Conservation (phyloP, 2,888 invertebrate genomes). For the Cantharis lateralis region DNA sequence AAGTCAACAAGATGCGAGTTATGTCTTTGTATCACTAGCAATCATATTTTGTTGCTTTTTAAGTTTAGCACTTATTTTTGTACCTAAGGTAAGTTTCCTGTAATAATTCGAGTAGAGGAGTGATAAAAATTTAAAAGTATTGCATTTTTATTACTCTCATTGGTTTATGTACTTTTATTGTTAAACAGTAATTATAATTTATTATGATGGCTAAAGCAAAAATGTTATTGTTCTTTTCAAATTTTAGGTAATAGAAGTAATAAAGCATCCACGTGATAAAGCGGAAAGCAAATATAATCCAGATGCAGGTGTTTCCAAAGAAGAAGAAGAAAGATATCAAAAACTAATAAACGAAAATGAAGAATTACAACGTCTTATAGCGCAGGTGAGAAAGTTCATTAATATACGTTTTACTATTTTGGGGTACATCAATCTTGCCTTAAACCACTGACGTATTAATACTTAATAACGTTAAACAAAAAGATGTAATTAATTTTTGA, state of each 20-base stretch:
- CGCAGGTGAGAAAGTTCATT: conserved; percentile 67
- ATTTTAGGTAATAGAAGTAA: conserved; percentile 81
- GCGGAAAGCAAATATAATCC: conserved; percentile 87
- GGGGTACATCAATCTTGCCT: not conserved
- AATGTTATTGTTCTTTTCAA: too few species aligned
- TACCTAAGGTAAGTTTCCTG: conserved; percentile 82
- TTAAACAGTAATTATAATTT: too few species aligned
- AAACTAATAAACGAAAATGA: conserved; percentile 94
- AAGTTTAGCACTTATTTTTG: conserved; percentile 97
- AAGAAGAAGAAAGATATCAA: conserved; percentile 94
- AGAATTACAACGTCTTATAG: conserved; percentile 92
- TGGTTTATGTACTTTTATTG: too few species aligned
- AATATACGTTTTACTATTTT: not conserved
- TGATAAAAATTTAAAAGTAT: too few species aligned
- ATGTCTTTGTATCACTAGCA: conserved; percentile 93
- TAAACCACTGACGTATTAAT: not conserved
- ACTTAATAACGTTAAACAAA: not conserved
- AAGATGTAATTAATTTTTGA: conserved; percentile 6
- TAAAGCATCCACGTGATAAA: conserved; percentile 86
- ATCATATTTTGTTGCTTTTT: conserved; percentile 98
- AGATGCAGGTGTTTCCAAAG: conserved; percentile 79
- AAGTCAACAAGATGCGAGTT: conserved; percentile 96
- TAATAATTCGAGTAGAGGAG: not conserved
- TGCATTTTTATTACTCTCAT: too few species aligned
- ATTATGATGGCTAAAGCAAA: too few species aligned